phyloP scores from a whole-genome alignment of 2,113 vertebrate genomes.

The Percopsis transmontana region DNA sequence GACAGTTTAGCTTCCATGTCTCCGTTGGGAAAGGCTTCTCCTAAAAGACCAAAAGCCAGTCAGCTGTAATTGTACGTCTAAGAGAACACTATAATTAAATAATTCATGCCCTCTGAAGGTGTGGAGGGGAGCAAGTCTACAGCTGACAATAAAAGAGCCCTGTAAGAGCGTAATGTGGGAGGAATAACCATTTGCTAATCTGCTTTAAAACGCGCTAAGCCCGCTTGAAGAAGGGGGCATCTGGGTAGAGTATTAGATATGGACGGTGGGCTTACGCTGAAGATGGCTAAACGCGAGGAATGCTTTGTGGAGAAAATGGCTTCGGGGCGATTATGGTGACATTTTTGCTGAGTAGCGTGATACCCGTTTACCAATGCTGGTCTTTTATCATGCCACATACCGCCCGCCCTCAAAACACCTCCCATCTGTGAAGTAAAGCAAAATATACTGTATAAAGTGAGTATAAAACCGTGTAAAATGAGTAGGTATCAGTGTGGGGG shows the following conservation, averaged over 20 bases:
- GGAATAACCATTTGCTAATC: conserved; percentile 34
- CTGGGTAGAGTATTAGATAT: conserved; percentile 6
- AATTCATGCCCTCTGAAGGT: conserved; percentile 56
- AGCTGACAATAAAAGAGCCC: conserved; percentile 39
- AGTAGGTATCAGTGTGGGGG: conserved; percentile 16
- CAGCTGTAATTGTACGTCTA: conserved; percentile 62
- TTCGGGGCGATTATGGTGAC: conserved; percentile 24
- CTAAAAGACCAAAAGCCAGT: conserved; percentile 33
- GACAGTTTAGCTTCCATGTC: conserved; percentile 20
- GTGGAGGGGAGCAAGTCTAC: conserved; percentile 43
- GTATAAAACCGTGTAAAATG: conserved; percentile 29
- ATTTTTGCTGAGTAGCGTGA: conserved; percentile 30
- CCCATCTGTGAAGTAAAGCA: conserved; percentile 1
- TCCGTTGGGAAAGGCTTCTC: conserved; percentile 34
- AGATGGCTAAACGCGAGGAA: conserved; percentile 29
- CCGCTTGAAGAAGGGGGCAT: background rate
- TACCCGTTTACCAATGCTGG: conserved; percentile 21
- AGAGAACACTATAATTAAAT: conserved; percentile 51
- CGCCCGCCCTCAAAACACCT: conserved; percentile 6
- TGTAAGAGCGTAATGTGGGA: conserved; percentile 23
- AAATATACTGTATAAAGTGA: background rate
- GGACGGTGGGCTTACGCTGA: conserved; percentile 32
- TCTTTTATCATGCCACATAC: conserved; percentile 40
- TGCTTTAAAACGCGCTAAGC: conserved; percentile 31
- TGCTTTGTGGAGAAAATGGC: conserved; percentile 32